Evolutionary conservation across 35 echinoderm and acorn worm genomes (phyloP).

Genomic region (Patiria miniata): DNA sequence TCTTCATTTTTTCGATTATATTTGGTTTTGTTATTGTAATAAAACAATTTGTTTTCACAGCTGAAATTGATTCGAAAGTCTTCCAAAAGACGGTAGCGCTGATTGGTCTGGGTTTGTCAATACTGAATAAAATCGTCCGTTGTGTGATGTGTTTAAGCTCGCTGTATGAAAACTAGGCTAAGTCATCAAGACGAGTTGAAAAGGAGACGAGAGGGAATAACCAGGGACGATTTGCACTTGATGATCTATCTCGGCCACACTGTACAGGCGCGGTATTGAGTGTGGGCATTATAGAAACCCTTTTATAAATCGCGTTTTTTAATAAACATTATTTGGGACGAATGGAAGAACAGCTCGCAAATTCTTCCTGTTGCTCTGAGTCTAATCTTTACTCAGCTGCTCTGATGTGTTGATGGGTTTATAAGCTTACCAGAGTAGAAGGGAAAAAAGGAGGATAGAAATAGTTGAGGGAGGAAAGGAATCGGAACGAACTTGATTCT

Average conservation of each 20-base stretch:
- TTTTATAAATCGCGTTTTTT: too few species aligned
- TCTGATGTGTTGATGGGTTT: not conserved
- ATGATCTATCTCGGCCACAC: not conserved
- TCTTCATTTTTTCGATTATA: too few species aligned
- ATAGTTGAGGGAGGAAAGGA: too few species aligned
- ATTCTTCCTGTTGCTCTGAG: constrained; percentile 13
- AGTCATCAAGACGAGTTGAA: constrained; percentile 17
- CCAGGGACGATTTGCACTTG: not conserved
- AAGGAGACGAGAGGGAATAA: not conserved
- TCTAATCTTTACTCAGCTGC: constrained; percentile 3
- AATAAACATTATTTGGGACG: not conserved
- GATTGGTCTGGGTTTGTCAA: constrained; percentile 1
- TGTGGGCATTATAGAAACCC: too few species aligned
- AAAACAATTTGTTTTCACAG: constrained; percentile 23
- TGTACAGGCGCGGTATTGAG: not conserved
- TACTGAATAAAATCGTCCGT: not conserved
- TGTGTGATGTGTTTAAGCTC: too few species aligned
- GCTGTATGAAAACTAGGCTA: constrained; percentile 11
- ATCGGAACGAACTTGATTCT: too few species aligned
- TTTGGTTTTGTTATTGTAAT: constrained; percentile 21
- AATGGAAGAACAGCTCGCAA: not conserved
- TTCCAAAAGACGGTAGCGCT: not conserved
- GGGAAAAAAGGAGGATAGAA: too few species aligned
- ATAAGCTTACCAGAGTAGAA: not conserved
- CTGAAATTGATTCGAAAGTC: constrained; percentile 31